phyloP scores from a whole-genome alignment of 92 coral and sea anemone genomes.

The Zoanthus sansibaricus region DNA sequence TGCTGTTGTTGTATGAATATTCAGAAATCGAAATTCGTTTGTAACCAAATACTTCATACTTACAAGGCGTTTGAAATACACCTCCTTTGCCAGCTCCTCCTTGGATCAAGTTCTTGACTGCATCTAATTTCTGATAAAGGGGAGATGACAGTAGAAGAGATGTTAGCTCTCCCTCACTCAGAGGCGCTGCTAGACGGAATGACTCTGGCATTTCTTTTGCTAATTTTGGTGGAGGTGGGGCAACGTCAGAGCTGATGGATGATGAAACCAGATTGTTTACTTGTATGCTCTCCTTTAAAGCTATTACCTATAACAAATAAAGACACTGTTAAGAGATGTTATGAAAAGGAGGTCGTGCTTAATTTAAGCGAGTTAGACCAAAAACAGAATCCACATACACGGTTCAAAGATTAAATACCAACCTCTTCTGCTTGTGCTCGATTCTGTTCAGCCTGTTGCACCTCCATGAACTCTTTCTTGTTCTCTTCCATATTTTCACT shows the following conservation, averaged over 20 bases:
- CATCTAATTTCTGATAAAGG: constrained; percentile 93
- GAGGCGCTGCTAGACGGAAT: constrained; percentile 97
- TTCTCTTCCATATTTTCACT: constrained; percentile 76
- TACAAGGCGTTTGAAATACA: constrained; percentile 70
- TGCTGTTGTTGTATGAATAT: no score
- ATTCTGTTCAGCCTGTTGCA: constrained; percentile 86
- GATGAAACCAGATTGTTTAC: constrained; percentile 94
- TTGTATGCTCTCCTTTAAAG: constrained; percentile 94
- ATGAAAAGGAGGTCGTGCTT: no score
- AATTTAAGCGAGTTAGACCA: neutral
- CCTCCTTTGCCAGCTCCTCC: constrained; percentile 88
- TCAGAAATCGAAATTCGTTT: no score
- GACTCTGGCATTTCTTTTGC: constrained; percentile 82
- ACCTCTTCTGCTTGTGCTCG: constrained; percentile 73
- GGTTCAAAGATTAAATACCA: neutral
- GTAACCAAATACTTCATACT: neutral
- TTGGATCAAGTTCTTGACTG: constrained; percentile 81
- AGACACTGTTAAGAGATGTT: neutral
- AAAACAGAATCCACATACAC: neutral
- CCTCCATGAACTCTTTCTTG: constrained; percentile 84
- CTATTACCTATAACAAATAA: constrained; percentile 65
- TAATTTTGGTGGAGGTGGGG: constrained; percentile 68
- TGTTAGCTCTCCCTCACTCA: constrained; percentile 94
- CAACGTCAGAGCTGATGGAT: constrained; percentile 82
- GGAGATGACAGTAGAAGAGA: constrained; percentile 91